phyloP scores from a whole-genome alignment of 2,888 invertebrate genomes.

The Petrolisthes cinctipes region DNA sequence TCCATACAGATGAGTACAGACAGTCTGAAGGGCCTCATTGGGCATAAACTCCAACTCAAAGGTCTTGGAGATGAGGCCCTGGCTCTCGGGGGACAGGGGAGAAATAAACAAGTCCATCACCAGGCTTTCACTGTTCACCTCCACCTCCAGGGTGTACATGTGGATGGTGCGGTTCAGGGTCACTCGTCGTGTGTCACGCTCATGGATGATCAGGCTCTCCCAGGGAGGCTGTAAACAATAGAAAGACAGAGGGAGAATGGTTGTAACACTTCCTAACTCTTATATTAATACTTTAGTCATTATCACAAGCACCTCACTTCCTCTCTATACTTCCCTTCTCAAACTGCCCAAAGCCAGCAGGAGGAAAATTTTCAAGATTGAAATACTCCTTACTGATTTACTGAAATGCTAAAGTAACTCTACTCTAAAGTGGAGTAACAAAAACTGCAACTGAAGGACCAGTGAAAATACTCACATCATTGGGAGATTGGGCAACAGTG shows the following conservation, averaged over 20 bases:
- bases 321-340: no score
- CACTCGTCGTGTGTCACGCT: background rate
- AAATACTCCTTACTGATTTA: background rate
- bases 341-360: no score
- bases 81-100: background rate
- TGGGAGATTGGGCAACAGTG: background rate
- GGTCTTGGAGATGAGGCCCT: background rate
- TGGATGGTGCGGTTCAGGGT: constrained; percentile 27
- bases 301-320: no score
- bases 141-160: constrained; percentile 28
- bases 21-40: background rate
- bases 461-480: background rate
- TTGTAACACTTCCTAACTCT: no score
- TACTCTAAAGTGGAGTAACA: background rate
- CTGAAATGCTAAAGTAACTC: background rate
- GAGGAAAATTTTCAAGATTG: background rate
- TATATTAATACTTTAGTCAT: no score
- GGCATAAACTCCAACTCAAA: constrained; percentile 41
- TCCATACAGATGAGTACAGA: background rate
- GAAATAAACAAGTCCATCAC: constrained; percentile 23
- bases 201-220: constrained; percentile 25
- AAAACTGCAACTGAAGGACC: background rate
- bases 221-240: constrained; percentile 5
- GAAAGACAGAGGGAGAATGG: no score
- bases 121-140: background rate